These are phyloP conservation scores for Rhineura floridana DNA, from an alignment of 2,113 vertebrate genomes.

Conservation along the genomic window DNA sequence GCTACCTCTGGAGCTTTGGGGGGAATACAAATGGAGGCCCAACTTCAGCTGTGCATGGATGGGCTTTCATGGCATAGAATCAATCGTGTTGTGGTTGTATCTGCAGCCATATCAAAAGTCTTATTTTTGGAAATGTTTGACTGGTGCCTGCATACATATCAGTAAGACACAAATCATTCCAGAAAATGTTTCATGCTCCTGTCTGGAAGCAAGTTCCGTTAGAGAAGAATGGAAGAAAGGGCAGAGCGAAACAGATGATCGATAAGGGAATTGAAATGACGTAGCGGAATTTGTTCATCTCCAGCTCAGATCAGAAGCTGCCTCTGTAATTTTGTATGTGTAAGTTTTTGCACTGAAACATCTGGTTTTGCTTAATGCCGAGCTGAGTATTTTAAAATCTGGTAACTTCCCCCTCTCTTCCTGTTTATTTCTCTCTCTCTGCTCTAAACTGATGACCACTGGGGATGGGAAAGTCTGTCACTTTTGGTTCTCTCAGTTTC, in stretches of 20 bases:
- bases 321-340: not conserved
- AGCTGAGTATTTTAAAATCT: not conserved
- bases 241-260: not conserved
- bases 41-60: not conserved
- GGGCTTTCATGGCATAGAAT: not conserved
- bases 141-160: not conserved
- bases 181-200: not conserved
- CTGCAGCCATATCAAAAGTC: not conserved
- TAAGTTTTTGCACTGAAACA: not conserved
- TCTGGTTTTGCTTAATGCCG: not conserved
- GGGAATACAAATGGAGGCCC: not conserved
- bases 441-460: conserved; percentile 42
- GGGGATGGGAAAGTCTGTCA: too few relatives aligned
- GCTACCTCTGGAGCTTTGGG: not conserved
- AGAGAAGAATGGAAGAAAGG: too few relatives aligned
- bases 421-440: not conserved
- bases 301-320: not conserved
- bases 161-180: not conserved
- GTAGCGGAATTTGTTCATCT: not conserved
- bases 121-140: not conserved
- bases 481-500: too few relatives aligned
- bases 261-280: not conserved
- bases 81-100: not conserved
- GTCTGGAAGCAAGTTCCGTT: not conserved
- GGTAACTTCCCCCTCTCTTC: not conserved